phyloP scores from a whole-genome alignment of 2,797 vertebrate genomes.

The Parauchenoglanis punctatus region DNA sequence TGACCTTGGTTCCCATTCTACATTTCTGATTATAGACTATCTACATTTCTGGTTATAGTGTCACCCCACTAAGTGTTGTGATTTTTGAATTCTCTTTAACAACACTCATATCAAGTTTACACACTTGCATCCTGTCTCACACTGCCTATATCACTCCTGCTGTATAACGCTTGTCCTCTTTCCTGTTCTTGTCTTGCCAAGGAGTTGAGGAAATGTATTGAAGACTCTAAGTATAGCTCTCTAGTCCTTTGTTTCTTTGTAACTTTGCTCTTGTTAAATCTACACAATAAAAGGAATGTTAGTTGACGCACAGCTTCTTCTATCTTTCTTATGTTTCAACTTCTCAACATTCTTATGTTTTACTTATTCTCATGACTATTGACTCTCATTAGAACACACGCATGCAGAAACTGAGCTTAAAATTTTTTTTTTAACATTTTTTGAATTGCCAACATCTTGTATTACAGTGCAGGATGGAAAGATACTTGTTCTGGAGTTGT shows the following conservation, averaged over 20 bases:
- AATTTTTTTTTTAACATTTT: neutral
- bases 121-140: slow-evolving; percentile 23
- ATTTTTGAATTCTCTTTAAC: neutral
- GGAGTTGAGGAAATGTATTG: slow-evolving; percentile 5
- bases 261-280: neutral
- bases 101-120: slow-evolving; percentile 16
- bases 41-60: neutral
- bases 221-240: neutral
- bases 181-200: slow-evolving; percentile 17
- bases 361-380: neutral
- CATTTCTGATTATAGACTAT: slow-evolving; percentile 5
- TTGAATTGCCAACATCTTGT: neutral
- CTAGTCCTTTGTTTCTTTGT: neutral
- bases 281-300: neutral
- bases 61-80: neutral
- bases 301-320: neutral
- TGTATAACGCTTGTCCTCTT: neutral
- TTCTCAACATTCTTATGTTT: neutral
- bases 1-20: neutral
- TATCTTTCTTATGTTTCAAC: too few relatives aligned
- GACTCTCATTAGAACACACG: neutral
- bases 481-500: neutral
- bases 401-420: neutral
- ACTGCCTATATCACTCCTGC: neutral
- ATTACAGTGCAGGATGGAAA: neutral